Conservation (phyloP, 2,113 vertebrate genomes). For the Caloenas nicobarica region DNA sequence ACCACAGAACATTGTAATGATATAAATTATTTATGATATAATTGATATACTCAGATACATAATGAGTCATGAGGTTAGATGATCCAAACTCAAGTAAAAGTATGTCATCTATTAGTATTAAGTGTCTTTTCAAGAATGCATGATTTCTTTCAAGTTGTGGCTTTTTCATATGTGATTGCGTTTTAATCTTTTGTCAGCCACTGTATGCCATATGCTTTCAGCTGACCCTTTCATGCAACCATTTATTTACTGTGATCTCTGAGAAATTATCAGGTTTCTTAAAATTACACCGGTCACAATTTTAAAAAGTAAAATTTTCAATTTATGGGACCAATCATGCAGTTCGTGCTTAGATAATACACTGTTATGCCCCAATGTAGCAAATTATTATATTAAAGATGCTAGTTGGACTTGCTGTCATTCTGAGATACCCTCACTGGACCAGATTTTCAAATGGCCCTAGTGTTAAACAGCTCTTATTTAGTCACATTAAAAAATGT, state of each 20-base stretch:
- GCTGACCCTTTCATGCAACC: slow-evolving; percentile 2
- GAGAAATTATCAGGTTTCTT: background rate
- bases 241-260: background rate
- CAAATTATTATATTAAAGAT: background rate
- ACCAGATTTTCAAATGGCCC: background rate
- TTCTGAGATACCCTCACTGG: background rate
- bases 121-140: slow-evolving; percentile 50
- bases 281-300: background rate
- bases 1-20: slow-evolving; percentile 56
- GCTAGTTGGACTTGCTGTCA: background rate
- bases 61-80: slow-evolving; percentile 56
- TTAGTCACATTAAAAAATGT: background rate
- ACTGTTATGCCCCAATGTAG: background rate
- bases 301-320: background rate
- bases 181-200: slow-evolving; percentile 46
- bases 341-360: background rate
- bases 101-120: slow-evolving; percentile 62
- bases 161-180: slow-evolving; percentile 15
- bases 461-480: background rate
- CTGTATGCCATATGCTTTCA: background rate
- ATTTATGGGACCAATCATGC: background rate
- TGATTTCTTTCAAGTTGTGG: slow-evolving; percentile 51
- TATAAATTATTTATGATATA: slow-evolving; percentile 71
- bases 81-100: slow-evolving; percentile 64
- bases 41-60: slow-evolving; percentile 59